Evolutionary conservation across 2,797 vertebrate genomes (phyloP), one percentile per base, ranked within the genome.

Genomic region (Sebastes hubbsi): DNA sequence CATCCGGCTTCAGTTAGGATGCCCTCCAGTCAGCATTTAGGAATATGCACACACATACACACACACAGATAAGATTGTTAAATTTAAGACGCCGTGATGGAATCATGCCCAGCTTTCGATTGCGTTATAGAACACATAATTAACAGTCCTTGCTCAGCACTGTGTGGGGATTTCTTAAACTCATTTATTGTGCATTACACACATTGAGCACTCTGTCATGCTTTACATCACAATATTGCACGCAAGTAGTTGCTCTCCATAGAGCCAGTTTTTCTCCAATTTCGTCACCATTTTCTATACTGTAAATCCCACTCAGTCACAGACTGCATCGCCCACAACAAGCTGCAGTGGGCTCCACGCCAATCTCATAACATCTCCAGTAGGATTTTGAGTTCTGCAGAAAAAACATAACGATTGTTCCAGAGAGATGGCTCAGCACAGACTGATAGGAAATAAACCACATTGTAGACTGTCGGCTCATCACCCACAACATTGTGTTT

Each of bases 401-500:
- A 6, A 68, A 25, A 25, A 42, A 63, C 59, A 66, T 25, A 63
- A 67, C 73, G 27, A 80, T 61, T 30, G 74, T 83, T 78, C 54
- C 38, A 49, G 27, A 56, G 79, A 55, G 66, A 85, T 25, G 13
- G 24, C 63, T 84, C 72, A 63, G 83, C 18, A 9, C n/a, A 38
- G 62, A 87, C 65, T 61, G 30, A 80, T 24, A 69, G 14, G 38
- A 77, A 81, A 75, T 72, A 78, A 80, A 82, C 83, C 75, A 38
- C 9, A 54, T 54, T 58, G 56, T 27, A 30, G 61, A 29, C 32
- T 25, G 63, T 69, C 24, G 20, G 75, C 59, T 81, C 59, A 2
- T 77, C 69, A 10, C 46, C 1, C 55, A 55, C 27, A 34, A 30
- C 65, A 22, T 5, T 60, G 20, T 25, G 32, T 61, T 82, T 79